Evolutionary conservation across 2,888 invertebrate genomes (phyloP), one percentile per base, ranked within the genome.

Genomic region (Leptinotarsa tumamoca): DNA sequence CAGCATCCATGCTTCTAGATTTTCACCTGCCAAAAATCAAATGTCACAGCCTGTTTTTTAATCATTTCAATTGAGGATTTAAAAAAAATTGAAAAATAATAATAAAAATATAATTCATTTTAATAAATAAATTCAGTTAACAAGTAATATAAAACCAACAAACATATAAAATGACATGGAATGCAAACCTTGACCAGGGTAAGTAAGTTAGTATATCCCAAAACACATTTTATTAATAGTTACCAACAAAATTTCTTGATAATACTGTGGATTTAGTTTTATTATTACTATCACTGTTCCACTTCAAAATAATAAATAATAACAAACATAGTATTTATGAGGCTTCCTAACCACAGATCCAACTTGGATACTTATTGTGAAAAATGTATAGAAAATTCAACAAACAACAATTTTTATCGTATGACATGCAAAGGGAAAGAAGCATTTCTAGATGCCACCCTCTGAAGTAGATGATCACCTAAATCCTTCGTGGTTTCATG

Each of bases 361-460:
- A 56, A 17, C 56, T 15, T 21, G 10, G 18, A 43, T 49, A 21
- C 17, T 33, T 67, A 13, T 1, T 5, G 5, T 1, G 27, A 5
- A 5, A 27, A 27, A 27, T 27, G 5, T 27, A 27, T 27, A 18
- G 4, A 67, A 49, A 67, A 43, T 67, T 18, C 27, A 69, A 69
- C 13, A 70, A 70, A 27, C 33, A 72, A 74, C 21, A 49, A 50
- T 21, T 21, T 58, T 89, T 90, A 95, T 86, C 95, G 94, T 80
- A 96, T 94, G 82, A 96, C 96, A 89, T 95, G 94, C 68, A 97
- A 89, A 77, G 94, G 94, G 83, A 97, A 90, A 51, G 95, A 94
- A 85, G 95, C 94, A 88, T 96, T 93, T 86, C 94, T 94, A 75
- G 91, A 90, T 68, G 93, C 92, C 78, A 96, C 90, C 81, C 94